Conservation (phyloP, 1,140 invertebrate genomes). For the Panulirus ornatus region DNA sequence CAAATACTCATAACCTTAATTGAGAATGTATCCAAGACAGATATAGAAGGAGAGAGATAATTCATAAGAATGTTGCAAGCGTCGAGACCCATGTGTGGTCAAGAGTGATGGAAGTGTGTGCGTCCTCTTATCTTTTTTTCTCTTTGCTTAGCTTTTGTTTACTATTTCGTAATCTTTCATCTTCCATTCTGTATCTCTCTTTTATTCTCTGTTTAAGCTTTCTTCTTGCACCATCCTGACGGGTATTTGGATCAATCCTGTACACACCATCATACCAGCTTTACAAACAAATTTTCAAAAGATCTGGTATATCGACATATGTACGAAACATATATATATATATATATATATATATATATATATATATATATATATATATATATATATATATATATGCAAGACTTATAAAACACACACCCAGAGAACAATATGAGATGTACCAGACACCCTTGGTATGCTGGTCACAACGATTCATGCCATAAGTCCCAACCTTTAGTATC, state of each 20-base stretch:
- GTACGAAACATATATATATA: not conserved
- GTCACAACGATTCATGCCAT: not conserved
- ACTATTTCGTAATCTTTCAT: no score
- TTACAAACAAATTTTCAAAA: no score
- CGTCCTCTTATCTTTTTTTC: not conserved
- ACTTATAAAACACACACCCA: not conserved
- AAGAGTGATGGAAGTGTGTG: not conserved
- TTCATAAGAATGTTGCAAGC: not conserved
- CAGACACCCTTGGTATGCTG: not conserved
- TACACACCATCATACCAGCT: no score
- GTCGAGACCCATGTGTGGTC: not conserved
- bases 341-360: conserved; percentile 40
- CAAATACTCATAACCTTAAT: conserved; percentile 34
- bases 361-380: conserved; percentile 39
- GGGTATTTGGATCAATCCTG: no score
- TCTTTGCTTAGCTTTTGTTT: no score
- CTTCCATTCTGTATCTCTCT: no score
- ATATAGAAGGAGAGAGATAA: no score
- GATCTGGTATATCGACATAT: not conserved
- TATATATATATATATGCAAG: not conserved
- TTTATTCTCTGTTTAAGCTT: no score
- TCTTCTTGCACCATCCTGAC: no score
- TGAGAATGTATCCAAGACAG: conserved; percentile 5
- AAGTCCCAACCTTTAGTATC: not conserved
- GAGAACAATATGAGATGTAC: no score